Percentiles rank a stretch among this genome's conserved stretches.
phyloP scores from a whole-genome alignment of 2,113 vertebrate species.

The Struthio camelus region DNA sequence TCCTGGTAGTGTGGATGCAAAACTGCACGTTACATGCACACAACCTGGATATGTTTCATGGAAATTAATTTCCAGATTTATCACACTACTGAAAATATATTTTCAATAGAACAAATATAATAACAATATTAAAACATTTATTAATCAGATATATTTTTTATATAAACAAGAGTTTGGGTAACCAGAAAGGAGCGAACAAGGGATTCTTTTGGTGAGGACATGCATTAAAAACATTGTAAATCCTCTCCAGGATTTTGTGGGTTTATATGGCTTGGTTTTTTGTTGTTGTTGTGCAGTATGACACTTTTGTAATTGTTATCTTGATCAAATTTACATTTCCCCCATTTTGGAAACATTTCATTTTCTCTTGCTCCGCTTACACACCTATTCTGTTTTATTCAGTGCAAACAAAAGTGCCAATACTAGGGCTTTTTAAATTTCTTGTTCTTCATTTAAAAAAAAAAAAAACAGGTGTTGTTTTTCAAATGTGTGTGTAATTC shows the following conservation, averaged over 20 bases:
- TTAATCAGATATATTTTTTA: slow-evolving; percentile 80
- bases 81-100: slow-evolving; percentile 71
- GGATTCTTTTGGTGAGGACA: not conserved
- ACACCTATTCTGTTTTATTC: not conserved
- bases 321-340: not conserved
- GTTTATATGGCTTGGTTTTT: not conserved
- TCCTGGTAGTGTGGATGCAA: slow-evolving; percentile 34
- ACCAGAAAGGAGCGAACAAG: slow-evolving; percentile 53
- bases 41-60: slow-evolving; percentile 40
- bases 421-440: not conserved
- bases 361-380: not conserved
- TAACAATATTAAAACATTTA: slow-evolving; percentile 65
- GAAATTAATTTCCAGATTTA: slow-evolving; percentile 64
- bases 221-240: not conserved
- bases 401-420: not conserved
- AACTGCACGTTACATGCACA: slow-evolving; percentile 31
- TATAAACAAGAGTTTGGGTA: slow-evolving; percentile 65
- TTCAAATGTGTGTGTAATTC: not conserved
- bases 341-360: not conserved
- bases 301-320: not conserved
- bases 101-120: slow-evolving; percentile 66
- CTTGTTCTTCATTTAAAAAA: slow-evolving; percentile 20
- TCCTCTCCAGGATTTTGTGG: slow-evolving; percentile 30
- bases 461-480: not conserved
- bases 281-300: not conserved